These are phyloP conservation scores for Microcebus griseorufus DNA, from an alignment of 2,113 vertebrate genomes.

Conservation along the genomic window DNA sequence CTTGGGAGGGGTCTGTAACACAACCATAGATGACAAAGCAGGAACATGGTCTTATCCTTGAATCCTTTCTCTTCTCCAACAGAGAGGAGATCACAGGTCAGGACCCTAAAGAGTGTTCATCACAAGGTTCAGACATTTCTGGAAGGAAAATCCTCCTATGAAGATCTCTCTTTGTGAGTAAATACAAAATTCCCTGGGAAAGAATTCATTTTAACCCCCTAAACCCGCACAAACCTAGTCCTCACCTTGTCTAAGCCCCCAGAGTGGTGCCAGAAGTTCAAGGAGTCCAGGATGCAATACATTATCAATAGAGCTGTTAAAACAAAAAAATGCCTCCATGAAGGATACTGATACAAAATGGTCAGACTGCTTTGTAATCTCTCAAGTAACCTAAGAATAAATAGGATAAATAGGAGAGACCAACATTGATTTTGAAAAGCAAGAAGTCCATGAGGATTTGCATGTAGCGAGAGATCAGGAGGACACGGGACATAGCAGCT, in stretches of 20 bases:
- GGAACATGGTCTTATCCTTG: background rate
- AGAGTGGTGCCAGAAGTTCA: background rate
- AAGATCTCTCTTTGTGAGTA: background rate
- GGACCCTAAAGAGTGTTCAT: background rate
- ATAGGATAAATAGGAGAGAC: background rate
- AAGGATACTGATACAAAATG: background rate
- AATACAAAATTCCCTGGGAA: background rate
- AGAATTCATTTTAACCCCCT: background rate
- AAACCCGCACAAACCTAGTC: conserved; percentile 1
- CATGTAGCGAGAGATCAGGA: background rate
- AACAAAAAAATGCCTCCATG: background rate
- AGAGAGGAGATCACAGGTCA: background rate
- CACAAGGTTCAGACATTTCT: background rate
- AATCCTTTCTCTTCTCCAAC: background rate
- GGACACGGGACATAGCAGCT: background rate
- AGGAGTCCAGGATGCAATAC: background rate
- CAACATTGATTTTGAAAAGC: background rate
- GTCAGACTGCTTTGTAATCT: background rate
- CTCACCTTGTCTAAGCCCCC: background rate
- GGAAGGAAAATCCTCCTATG: background rate
- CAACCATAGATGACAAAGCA: background rate
- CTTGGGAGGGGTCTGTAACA: background rate
- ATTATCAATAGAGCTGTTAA: background rate
- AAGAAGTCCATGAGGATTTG: background rate
- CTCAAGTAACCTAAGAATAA: background rate